A percentile compares a stretch with the other conserved stretches of the same genome.
Evolutionary conservation across 1,140 invertebrate species (phyloP).

Genomic region (Heliconius eleuchia): DNA sequence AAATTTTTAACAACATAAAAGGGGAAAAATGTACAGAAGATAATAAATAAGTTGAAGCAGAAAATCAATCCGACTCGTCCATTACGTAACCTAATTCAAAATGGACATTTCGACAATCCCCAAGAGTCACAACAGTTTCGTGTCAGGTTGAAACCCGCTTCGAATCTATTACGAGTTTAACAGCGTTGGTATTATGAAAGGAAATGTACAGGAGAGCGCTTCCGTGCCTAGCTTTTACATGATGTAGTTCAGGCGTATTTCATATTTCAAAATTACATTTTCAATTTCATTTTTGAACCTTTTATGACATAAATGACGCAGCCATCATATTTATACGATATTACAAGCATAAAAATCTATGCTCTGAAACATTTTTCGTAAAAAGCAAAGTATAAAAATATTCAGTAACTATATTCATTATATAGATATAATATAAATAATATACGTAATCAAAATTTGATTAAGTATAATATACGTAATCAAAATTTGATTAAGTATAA

Average conservation of each 20-base stretch:
- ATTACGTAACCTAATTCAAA: slow-evolving; percentile 40
- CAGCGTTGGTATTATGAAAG: slow-evolving; percentile 36
- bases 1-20: background rate
- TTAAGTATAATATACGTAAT: no score
- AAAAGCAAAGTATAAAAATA: no score
- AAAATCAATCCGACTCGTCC: slow-evolving; percentile 36
- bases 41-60: slow-evolving; percentile 29
- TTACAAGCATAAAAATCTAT: background rate
- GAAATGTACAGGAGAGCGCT: slow-evolving; percentile 21
- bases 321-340: background rate
- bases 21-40: background rate
- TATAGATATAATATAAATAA: no score
- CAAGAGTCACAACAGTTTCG: slow-evolving; percentile 36
- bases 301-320: background rate
- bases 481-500: no score
- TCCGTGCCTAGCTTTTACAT: slow-evolving; percentile 25
- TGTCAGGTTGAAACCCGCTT: slow-evolving; percentile 40
- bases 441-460: no score
- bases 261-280: slow-evolving; percentile 21
- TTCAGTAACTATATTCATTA: no score
- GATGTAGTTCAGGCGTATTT: slow-evolving; percentile 16
- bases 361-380: no score
- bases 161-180: slow-evolving; percentile 49
- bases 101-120: slow-evolving; percentile 44
- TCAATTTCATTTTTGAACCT: slow-evolving; percentile 13